phyloP scores from a whole-genome alignment of 2,888 invertebrate species.

The Eremobia ochroleuca region DNA sequence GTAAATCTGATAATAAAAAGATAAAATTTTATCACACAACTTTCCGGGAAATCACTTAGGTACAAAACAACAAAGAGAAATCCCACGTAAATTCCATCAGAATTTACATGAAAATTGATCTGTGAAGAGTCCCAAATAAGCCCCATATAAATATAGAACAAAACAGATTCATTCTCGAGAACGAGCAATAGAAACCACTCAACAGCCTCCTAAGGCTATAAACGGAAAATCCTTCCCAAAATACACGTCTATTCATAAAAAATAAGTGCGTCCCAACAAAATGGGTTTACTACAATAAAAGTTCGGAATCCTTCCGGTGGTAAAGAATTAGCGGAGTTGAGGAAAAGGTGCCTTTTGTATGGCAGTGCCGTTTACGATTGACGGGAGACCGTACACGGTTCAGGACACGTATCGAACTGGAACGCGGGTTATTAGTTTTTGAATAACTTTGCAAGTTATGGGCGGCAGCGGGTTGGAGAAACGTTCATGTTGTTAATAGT shows the following conservation, averaged over 20 bases:
- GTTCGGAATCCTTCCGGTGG: conserved; percentile 53
- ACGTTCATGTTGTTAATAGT: not conserved
- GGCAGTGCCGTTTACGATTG: conserved; percentile 8
- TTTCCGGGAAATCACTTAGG: not conserved
- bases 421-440: conserved; percentile 33
- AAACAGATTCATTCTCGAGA: conserved; percentile 31
- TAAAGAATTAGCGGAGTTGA: conserved; percentile 52
- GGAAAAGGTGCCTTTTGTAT: conserved; percentile 38
- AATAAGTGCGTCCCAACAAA: conserved; percentile 58
- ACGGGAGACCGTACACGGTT: conserved; percentile 10
- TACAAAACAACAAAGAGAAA: not conserved
- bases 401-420: conserved; percentile 17
- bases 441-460: conserved; percentile 27
- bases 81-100: not conserved
- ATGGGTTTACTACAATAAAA: conserved; percentile 56
- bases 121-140: conserved; percentile 1
- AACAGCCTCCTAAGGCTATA: conserved; percentile 30
- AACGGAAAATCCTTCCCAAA: conserved; percentile 52
- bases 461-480: not conserved
- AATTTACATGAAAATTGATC: conserved; percentile 2
- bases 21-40: not conserved
- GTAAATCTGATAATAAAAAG: not conserved
- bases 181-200: conserved; percentile 46
- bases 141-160: conserved; percentile 33
- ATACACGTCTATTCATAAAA: conserved; percentile 64